Conservation (phyloP, 2,113 vertebrate species). For the Chionomys nivalis region DNA sequence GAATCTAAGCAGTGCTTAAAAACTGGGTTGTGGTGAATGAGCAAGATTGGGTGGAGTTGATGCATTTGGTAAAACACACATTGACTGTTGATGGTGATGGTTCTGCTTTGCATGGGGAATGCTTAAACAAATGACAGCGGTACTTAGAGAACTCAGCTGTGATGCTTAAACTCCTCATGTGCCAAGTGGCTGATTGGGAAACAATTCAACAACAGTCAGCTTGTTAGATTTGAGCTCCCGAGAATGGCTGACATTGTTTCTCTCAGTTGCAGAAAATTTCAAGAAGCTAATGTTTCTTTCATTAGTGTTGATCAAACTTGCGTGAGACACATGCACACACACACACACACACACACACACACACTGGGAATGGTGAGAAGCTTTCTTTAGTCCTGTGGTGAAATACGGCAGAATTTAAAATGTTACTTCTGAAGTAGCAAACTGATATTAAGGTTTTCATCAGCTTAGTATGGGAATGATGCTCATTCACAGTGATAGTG, state of each 20-base stretch:
- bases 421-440: neutral
- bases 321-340: neutral
- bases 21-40: constrained; percentile 59
- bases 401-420: neutral
- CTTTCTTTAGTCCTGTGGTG: neutral
- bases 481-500: neutral
- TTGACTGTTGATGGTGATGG: neutral
- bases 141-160: neutral
- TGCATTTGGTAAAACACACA: constrained; percentile 8
- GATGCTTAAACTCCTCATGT: neutral
- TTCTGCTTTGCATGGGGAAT: neutral
- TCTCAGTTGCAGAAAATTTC: neutral
- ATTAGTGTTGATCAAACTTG: neutral
- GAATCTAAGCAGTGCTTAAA: constrained; percentile 63
- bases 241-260: neutral
- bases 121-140: neutral
- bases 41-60: neutral
- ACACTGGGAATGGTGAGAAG: neutral
- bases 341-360: too few species aligned
- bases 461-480: neutral
- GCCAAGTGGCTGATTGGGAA: neutral
- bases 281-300: neutral
- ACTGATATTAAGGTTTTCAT: neutral
- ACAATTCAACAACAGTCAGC: neutral
- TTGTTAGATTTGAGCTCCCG: neutral